These are phyloP conservation scores for Phrynosoma platyrhinos DNA, from an alignment of 2,113 vertebrate genomes.

Conservation along the genomic window DNA sequence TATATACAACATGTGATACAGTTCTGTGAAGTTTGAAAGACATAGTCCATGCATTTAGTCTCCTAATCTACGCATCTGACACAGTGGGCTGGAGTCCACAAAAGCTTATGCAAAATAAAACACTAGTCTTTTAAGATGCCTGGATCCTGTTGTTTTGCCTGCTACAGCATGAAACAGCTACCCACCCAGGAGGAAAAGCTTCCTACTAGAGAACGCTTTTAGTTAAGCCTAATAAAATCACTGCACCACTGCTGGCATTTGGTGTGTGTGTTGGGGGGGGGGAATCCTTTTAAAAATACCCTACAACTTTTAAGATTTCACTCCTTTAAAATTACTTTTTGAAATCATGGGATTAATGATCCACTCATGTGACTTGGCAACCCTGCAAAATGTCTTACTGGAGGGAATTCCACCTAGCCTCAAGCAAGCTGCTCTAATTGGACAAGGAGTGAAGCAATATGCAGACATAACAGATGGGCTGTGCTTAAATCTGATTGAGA, in stretches of 20 bases:
- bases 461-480: slow-evolving; percentile 81
- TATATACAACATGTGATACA: background rate
- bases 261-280: no score
- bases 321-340: background rate
- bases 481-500: slow-evolving; percentile 77
- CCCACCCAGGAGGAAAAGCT: no score
- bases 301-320: background rate
- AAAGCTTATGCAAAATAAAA: no score
- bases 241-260: background rate
- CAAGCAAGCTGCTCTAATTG: slow-evolving; percentile 72
- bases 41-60: background rate
- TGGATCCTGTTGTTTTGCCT: no score
- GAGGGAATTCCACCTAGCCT: background rate
- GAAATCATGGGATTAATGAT: background rate
- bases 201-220: background rate
- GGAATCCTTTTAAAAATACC: background rate
- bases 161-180: no score
- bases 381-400: slow-evolving; percentile 8
- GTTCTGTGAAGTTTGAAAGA: background rate
- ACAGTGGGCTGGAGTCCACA: no score
- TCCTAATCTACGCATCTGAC: no score
- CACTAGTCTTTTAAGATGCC: no score
- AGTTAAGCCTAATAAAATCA: background rate
- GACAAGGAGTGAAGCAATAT: slow-evolving; percentile 67
- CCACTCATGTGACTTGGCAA: slow-evolving; percentile 24